Evolutionary conservation across 1,140 invertebrate genomes (phyloP), one percentile per base, ranked within the genome.

Genomic region (Heliconius hewitsoni): DNA sequence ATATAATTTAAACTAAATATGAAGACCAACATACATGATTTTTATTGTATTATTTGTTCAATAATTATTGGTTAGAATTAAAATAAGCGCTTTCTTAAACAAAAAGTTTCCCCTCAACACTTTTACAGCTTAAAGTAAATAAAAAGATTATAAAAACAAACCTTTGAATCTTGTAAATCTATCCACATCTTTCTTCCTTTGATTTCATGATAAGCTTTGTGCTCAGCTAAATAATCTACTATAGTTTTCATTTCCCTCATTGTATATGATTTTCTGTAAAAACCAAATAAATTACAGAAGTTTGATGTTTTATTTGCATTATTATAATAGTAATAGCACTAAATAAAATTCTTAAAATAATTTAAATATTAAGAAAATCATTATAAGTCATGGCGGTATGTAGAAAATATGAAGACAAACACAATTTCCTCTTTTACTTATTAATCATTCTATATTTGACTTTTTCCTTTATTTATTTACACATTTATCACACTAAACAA

Each of bases 181-280:
- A 91, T 86, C 93, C 92, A 94, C 87, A 94, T 90, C 84, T 92
- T 94, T 76, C 90, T 87, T 18, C 89, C 93, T 75, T 81, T 91
- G 34, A 87, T 84, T 85, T 92, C 88, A 74, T 77, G 71, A 79
- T 89, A 94, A 30, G 84, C 84, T 84, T 86, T 89, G 30, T 89
- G 84, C 79, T 90, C 88, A 71, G 76, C 77, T 81, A 94, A 81
- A 84, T 93, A 93, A 0, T 92, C 90, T 18, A 94, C 92, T 79
- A 94, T 94, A 16, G 71, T 71, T 80, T 90, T 93, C 89, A 92
- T 90, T 74, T 94, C 93, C 23, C 80, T 87, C 84, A 92, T 88
- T n/a, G 90, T 89, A 84, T 94, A 94, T 18, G 90, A 30, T 86
- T 87, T 92, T n/a, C 92, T 94, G 75, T 57, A 91, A 92, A 79